Base-by-base conservation (phyloP, 2,888 invertebrate genomes). In the Cataglyphis rosenhaueri region DNA sequence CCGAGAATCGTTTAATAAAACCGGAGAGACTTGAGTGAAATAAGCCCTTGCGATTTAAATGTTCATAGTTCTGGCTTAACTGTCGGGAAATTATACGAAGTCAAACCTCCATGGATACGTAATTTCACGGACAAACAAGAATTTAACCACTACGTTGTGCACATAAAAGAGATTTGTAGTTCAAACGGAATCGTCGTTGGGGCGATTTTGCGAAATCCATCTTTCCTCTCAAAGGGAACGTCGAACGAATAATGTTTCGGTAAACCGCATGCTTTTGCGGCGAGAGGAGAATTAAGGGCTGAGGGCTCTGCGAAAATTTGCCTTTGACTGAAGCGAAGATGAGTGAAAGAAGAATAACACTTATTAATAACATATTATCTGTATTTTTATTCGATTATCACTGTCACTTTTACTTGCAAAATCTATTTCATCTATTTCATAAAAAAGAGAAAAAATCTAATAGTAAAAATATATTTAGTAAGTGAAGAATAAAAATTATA, bases 1-100 rank as follows among this genome's bases (percentile, higher is more conserved):
- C 15, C 29, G 38, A 29, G 29, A 65, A 76, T 76, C 70, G 76
- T 76, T 66, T 76, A 76, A 55, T 76, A 55, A 76, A 57, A 76
- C 29, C 55, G 10, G 55, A 9, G 55, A 9, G 29, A 38, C 55
- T 55, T 38, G 15, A 25, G 38, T 5, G 38, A 70, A 76, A 70
- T 70, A 75, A 75, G 29, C 10, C 2, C 25, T 52, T n/a, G 38
- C 29, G n/a, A 41, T 70, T 76, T 70, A 68, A 57, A 76, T 15
- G 55, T 15, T 68, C 25, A 12, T 44, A 73, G n/a, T 73, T 73
- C n/a, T 29, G 38, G 15, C 15, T 10, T 55, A 57, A 55, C 41
- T 55, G 55, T 0, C 29, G 29, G 6, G 6, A 76, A 41, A 76
- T 76, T 70, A 55, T 55, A 70, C 21, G 25, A 70, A 76, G 55